Conservation (phyloP, 1,140 invertebrate species). For the Drosophila guanche region DNA sequence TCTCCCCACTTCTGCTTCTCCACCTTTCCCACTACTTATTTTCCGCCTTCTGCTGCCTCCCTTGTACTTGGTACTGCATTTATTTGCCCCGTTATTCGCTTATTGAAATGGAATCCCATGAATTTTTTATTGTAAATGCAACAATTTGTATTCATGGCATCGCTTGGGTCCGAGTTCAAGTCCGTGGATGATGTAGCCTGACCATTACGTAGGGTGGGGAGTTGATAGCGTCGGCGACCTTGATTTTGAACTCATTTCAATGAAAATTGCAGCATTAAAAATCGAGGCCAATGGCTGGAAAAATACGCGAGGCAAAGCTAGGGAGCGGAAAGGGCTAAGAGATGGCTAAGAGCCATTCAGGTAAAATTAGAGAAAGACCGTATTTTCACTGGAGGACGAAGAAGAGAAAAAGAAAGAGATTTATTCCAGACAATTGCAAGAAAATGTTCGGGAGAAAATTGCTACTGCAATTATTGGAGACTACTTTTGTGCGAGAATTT, state of each 20-base stretch:
- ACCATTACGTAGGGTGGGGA: conserved; percentile 24
- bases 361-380: conserved; percentile 6
- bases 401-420: no score
- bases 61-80: conserved; percentile 45
- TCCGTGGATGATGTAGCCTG: conserved; percentile 61
- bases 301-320: not conserved
- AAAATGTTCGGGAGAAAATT: no score
- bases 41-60: conserved; percentile 14
- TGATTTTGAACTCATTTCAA: conserved; percentile 76
- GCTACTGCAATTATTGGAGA: no score
- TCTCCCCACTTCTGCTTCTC: no score
- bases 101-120: conserved; percentile 75
- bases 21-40: not conserved
- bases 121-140: conserved; percentile 71
- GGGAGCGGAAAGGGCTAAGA: conserved; percentile 1
- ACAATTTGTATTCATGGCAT: conserved; percentile 79
- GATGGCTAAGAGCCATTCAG: conserved; percentile 5
- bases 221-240: conserved; percentile 43
- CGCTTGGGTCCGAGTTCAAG: conserved; percentile 46
- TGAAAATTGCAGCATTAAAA: conserved; percentile 62
- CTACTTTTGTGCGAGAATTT: no score
- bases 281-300: conserved; percentile 60
- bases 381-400: no score
- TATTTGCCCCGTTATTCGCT: conserved; percentile 33
- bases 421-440: no score